Base-by-base conservation (phyloP, 2,113 vertebrate genomes). In the Propithecus coquereli region DNA sequence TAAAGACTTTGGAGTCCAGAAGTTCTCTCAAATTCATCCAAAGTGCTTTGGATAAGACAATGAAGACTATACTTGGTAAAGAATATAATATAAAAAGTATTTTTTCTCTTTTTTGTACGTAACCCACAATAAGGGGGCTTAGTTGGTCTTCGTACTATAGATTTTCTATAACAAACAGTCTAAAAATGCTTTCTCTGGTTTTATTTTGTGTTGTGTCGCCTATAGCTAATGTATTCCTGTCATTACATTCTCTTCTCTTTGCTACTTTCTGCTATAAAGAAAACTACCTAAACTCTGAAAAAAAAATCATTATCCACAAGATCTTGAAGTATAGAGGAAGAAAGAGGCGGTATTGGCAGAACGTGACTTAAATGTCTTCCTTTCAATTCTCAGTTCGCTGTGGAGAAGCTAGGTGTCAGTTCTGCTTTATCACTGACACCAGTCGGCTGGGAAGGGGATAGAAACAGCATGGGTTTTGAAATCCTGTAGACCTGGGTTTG, bases 301-400 rank as follows among this genome's bases (percentile, higher is more conserved):
- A 83, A 86, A 47, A 52, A 92, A 13, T 34, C 81, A 83, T 52
- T 66, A 50, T 86, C 87, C 18, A 65, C 77, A 91, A 79, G 79
- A 47, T 96, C 59, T 54, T 57, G 76, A 76, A 73, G 37, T 37
- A 87, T 18, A 86, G 94, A 88, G 66, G 63, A 91, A 86, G 83
- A 86, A 82, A 77, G 68, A 16, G 34, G 14, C 66, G 12, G 47
- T 54, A 7, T 27, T 94, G n/a, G 50, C 63, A 37, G 22, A 84
- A 54, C 81, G 10, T 30, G 45, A n/a, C 17, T 91, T 80, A 37
- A 52, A 63, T 61, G 37, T 10, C 43, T 95, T 94, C 40, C 40
- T 94, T 94, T 79, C 16, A 59, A 6, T 45, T 89, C 87, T 91
- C 50, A 43, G 52, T 14, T 84, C 22, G 79, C 30, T 50, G 54